A percentile compares a stretch with the other conserved stretches of the same genome.
These are phyloP conservation scores for Siniperca knerii DNA, from an alignment of 2,113 vertebrate genomes.

Conservation along the genomic window DNA sequence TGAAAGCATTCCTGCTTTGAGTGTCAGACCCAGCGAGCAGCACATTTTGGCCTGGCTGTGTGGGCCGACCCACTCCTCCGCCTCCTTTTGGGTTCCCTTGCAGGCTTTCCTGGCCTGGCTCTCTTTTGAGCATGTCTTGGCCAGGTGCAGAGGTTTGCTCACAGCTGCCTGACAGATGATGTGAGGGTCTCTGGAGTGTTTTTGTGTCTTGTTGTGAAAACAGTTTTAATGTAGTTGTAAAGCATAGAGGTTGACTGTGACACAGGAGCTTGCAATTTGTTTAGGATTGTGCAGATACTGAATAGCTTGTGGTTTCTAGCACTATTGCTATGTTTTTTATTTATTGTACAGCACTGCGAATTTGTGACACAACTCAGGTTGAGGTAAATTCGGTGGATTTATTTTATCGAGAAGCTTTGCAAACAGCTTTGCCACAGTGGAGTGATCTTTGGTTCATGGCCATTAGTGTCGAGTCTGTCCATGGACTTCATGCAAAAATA, in stretches of 20 bases:
- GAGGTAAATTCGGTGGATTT: neutral
- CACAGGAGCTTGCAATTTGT: constrained; percentile 25
- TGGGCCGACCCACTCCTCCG: constrained; percentile 62
- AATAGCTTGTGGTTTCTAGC: constrained; percentile 7
- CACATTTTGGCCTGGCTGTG: constrained; percentile 60
- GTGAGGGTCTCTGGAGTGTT: constrained; percentile 67
- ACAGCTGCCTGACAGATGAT: constrained; percentile 82
- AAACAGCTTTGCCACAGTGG: constrained; percentile 19
- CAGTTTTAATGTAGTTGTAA: constrained; percentile 59
- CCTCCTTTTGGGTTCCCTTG: constrained; percentile 58
- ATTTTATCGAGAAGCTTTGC: constrained; percentile 22
- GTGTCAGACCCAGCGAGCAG: constrained; percentile 70
- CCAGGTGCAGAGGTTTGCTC: constrained; percentile 81
- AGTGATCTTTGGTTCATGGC: constrained; percentile 31
- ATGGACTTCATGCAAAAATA: constrained; percentile 43
- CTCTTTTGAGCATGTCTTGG: constrained; percentile 65
- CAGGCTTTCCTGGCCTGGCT: constrained; percentile 56
- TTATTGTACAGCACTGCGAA: neutral
- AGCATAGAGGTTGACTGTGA: constrained; percentile 36
- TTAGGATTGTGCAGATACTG: neutral
- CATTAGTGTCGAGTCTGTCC: constrained; percentile 6
- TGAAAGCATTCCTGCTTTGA: constrained; percentile 81
- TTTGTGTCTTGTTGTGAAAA: constrained; percentile 82
- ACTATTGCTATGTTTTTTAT: neutral
- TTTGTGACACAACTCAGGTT: neutral